Conservation (phyloP, 2,797 vertebrate genomes). For the Rhodeus uyekii region DNA sequence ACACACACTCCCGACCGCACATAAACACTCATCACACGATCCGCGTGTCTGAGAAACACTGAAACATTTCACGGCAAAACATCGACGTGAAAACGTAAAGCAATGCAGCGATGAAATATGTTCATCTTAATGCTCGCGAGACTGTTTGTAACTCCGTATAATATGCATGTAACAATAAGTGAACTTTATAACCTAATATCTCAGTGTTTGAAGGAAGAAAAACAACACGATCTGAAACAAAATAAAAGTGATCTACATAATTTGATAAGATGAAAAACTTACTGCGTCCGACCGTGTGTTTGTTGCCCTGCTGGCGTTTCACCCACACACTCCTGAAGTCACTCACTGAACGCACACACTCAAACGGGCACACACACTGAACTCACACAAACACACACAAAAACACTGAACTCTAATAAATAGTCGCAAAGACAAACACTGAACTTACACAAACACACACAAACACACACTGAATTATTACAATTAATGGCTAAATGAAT, state of each 20-base stretch:
- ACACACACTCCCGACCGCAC: background rate
- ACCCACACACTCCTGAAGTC: background rate
- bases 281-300: conserved; percentile 27
- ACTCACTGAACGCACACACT: background rate
- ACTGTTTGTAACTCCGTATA: background rate
- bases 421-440: background rate
- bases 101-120: background rate
- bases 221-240: background rate
- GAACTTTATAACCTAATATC: background rate
- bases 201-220: background rate
- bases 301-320: conserved; percentile 28
- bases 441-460: background rate
- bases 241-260: background rate
- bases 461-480: no score
- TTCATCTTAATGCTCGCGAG: background rate
- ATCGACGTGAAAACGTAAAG: no score
- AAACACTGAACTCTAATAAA: background rate
- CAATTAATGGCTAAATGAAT: no score
- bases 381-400: background rate
- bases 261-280: background rate
- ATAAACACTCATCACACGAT: background rate
- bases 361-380: background rate
- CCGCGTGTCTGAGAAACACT: background rate
- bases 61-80: background rate
- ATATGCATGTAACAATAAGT: background rate